A percentile compares a stretch with the other conserved stretches of the same genome.
Conservation (phyloP, 2,888 invertebrate species). For the Megaustenia siamemsis region DNA sequence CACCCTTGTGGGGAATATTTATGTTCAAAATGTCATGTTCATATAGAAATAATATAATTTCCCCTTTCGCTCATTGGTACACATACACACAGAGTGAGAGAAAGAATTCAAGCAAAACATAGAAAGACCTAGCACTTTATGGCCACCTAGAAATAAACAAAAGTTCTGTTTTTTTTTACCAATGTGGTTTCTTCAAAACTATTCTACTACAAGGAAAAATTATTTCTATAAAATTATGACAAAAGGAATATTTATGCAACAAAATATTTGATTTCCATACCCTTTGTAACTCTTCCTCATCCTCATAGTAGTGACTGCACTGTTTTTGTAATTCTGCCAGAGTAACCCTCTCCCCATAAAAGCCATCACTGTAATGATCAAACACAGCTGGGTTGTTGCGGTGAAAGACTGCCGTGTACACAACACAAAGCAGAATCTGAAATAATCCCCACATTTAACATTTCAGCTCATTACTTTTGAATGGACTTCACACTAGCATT, state of each 20-base stretch:
- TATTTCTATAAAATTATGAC: no score
- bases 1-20: conserved; percentile 66
- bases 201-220: no score
- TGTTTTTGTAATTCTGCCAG: conserved; percentile 61
- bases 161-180: no score
- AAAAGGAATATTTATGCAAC: no score
- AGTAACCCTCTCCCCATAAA: conserved; percentile 61
- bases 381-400: conserved; percentile 72
- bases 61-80: no score
- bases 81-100: no score
- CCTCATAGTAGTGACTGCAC: conserved; percentile 64
- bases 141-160: no score
- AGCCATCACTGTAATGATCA: conserved; percentile 70
- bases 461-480: no score
- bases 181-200: no score
- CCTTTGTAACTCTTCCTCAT: conserved; percentile 70
- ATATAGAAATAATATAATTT: neutral
- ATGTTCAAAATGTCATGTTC: neutral
- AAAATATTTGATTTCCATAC: conserved; percentile 53
- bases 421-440: conserved; percentile 72
- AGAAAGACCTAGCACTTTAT: no score
- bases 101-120: no score
- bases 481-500: no score
- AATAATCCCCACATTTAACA: conserved; percentile 34
- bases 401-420: conserved; percentile 71